Evolutionary conservation across 2,113 vertebrate species (phyloP).

Genomic region (Thamnaconus septentrionalis): DNA sequence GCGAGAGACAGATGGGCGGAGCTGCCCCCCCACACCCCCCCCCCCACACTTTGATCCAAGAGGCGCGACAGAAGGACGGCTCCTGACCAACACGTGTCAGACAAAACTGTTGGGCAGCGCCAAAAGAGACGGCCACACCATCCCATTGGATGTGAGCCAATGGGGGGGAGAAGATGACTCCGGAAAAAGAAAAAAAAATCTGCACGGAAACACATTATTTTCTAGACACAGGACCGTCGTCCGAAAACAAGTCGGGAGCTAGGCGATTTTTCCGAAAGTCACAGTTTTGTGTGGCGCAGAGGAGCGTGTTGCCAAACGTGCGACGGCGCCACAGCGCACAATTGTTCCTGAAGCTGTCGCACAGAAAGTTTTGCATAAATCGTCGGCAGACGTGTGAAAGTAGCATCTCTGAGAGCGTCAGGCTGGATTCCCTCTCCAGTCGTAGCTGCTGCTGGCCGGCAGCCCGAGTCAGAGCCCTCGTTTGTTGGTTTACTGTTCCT

Average conservation of each 20-base stretch:
- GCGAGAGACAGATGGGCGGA: constrained; percentile 58
- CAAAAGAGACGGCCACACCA: constrained; percentile 40
- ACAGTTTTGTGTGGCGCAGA: constrained; percentile 3
- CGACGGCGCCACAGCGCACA: constrained; percentile 6
- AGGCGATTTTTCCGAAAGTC: constrained; percentile 6
- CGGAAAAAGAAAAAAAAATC: constrained; percentile 1
- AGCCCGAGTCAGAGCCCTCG: constrained; percentile 8
- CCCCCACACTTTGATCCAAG: constrained; percentile 61
- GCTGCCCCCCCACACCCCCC: constrained; percentile 43
- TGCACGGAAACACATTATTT: background rate
- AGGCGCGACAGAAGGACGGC: constrained; percentile 60
- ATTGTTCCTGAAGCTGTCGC: constrained; percentile 22
- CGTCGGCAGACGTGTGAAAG: constrained; percentile 28
- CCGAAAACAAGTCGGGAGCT: constrained; percentile 9
- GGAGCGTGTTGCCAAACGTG: constrained; percentile 17
- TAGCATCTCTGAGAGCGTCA: constrained; percentile 34
- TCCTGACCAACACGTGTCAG: constrained; percentile 69
- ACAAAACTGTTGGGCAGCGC: constrained; percentile 69
- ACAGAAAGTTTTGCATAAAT: constrained; percentile 32
- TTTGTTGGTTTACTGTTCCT: too few species aligned
- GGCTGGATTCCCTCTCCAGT: constrained; percentile 31
- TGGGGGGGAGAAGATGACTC: background rate
- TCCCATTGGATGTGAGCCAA: constrained; percentile 51
- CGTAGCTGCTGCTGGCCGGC: constrained; percentile 35
- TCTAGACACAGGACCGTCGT: constrained; percentile 3